Base-by-base conservation (phyloP, 2,797 vertebrate species). In the Molothrus ater region DNA sequence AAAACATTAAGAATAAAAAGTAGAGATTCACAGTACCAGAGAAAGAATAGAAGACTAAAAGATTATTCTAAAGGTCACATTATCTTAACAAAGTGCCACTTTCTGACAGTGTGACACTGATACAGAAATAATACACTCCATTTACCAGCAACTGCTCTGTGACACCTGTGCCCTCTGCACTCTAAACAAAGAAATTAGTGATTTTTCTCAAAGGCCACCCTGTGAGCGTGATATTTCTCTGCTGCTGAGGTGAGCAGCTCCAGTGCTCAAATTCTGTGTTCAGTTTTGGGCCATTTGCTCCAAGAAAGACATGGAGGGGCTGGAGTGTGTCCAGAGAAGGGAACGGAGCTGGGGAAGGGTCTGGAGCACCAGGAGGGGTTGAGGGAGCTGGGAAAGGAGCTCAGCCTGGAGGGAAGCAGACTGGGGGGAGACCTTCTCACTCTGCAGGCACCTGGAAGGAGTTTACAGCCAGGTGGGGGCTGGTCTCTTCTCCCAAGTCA, bases 31-130 rank as follows among this genome's bases (percentile, higher is more conserved):
- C 43, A 24, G 70, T 70, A 96, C 73, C 86, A 91, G 91, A 95
- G 90, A 94, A 45, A 92, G 43, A 95, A 94, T 60, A 92, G 97
- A 97, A 97, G 88, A 91, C 88, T 95, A 88, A 93, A 92, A 91
- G 95, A 97, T 92, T 60, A 97, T 97, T 97, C 86, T 97, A 98
- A 98, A 98, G 98, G 97, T 98, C 97, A 98, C 95, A 96, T 97
- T 98, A 98, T 96, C 97, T 97, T 97, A 98, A 98, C 97, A 95
- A 98, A 98, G 97, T 97, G 96, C 86, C 93, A 96, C 94, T 96
- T 96, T 94, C 92, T 98, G 98, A 98, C 98, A 98, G 94, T 5
- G 78, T 86, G 94, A 94, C 92, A 92, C 25, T 88, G 96, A 97
- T 92, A 90, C 0, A 89, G 61, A 92, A 97, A 95, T 91, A 97